These are phyloP conservation scores for Cheilosia pagana DNA, from an alignment of 2,888 invertebrate genomes.

Conservation along the genomic window DNA sequence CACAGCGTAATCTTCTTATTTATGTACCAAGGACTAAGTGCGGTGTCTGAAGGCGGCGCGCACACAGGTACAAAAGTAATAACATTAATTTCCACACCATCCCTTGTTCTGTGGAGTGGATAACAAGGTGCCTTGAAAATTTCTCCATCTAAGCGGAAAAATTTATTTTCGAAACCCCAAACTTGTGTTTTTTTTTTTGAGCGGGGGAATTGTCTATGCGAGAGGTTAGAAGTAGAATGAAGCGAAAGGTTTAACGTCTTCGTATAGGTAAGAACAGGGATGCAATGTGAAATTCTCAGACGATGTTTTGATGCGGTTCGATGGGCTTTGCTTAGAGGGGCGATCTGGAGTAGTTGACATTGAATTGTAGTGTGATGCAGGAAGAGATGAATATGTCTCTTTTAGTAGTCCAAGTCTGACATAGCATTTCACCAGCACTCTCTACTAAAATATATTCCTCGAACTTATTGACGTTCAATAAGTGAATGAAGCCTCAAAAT, in stretches of 20 bases:
- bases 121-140: conserved; percentile 68
- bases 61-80: conserved; percentile 76
- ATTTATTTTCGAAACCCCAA: conserved; percentile 63
- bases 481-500: too few relatives aligned
- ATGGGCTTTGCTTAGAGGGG: conserved; percentile 2
- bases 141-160: conserved; percentile 71
- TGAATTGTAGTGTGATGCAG: too few relatives aligned
- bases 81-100: conserved; percentile 76
- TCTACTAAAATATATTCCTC: too few relatives aligned
- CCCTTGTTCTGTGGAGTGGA: conserved; percentile 26
- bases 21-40: conserved; percentile 76
- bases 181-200: conserved; percentile 48
- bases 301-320: conserved; percentile 44
- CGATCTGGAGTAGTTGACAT: too few relatives aligned
- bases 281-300: conserved; percentile 14
- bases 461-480: too few relatives aligned
- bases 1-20: conserved; percentile 77
- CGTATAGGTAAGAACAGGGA: conserved; percentile 32
- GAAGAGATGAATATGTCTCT: too few relatives aligned
- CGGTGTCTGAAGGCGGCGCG: conserved; percentile 70
- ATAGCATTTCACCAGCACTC: too few relatives aligned
- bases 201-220: conserved; percentile 28
- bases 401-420: too few relatives aligned
- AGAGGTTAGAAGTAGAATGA: conserved; percentile 42
- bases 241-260: conserved; percentile 25